Conservation (phyloP, 2,888 invertebrate species). For the Agonopterix arenella region DNA sequence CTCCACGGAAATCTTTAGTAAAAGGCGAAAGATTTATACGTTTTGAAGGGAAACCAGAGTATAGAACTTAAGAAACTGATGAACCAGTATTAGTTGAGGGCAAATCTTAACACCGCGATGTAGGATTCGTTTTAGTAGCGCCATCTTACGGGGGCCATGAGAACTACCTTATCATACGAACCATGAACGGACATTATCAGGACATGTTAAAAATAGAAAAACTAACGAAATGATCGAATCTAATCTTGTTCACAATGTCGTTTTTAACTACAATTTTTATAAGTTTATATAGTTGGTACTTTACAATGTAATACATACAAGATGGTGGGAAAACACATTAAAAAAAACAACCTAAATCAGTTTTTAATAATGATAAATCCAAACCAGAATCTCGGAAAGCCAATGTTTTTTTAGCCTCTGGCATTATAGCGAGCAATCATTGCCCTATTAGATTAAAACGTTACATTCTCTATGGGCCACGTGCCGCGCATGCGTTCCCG, state of each 20-base stretch:
- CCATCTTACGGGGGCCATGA: too few relatives aligned
- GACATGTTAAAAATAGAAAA: too few relatives aligned
- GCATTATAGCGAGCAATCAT: constrained; percentile 32
- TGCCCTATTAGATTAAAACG: constrained; percentile 57
- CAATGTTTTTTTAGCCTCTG: constrained; percentile 27
- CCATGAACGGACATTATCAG: too few relatives aligned
- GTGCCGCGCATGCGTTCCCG: constrained; percentile 48
- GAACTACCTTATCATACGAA: too few relatives aligned
- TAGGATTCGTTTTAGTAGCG: background rate
- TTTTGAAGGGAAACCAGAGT: constrained; percentile 81
- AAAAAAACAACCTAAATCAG: constrained; percentile 18
- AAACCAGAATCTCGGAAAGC: constrained; percentile 21
- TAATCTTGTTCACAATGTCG: too few relatives aligned
- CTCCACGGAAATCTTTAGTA: constrained; percentile 88
- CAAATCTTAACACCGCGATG: constrained; percentile 2
- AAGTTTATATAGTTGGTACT: too few relatives aligned
- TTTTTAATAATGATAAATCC: constrained; percentile 40
- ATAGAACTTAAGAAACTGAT: too few relatives aligned
- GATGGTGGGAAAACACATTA: background rate
- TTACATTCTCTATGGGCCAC: constrained; percentile 41
- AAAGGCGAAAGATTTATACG: constrained; percentile 87
- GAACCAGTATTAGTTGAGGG: background rate
- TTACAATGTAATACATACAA: background rate
- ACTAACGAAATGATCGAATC: too few relatives aligned
- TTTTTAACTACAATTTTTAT: too few relatives aligned